Percentiles rank a stretch among this genome's conserved stretches.
phyloP scores from a whole-genome alignment of 1,140 invertebrate species.

The Drosophila mauritiana region DNA sequence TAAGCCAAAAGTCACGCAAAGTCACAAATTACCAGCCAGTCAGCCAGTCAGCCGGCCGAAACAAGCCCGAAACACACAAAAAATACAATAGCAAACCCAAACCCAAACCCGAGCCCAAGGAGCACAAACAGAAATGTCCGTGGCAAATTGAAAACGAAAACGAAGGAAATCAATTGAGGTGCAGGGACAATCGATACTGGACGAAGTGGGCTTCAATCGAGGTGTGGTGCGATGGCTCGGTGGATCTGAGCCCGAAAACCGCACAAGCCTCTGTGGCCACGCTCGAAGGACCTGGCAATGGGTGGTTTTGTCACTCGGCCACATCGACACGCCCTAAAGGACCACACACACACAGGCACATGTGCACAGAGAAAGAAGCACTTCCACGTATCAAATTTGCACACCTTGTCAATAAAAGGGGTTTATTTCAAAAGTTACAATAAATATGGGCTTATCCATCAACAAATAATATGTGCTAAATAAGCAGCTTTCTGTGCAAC shows the following conservation, averaged over 20 bases:
- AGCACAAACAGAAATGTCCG: constrained; percentile 60
- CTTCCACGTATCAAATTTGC: neutral
- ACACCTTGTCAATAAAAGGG: neutral
- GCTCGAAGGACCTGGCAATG: constrained; percentile 46
- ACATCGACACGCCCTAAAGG: constrained; percentile 48
- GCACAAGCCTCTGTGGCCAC: constrained; percentile 55
- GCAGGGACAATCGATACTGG: constrained; percentile 71
- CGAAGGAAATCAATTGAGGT: constrained; percentile 76
- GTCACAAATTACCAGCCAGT: constrained; percentile 57
- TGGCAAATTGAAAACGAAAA: constrained; percentile 75
- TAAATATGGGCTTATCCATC: neutral
- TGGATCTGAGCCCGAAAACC: constrained; percentile 27
- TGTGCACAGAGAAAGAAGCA: constrained; percentile 12
- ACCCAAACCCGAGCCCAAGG: constrained; percentile 17
- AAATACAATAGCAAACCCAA: constrained; percentile 1
- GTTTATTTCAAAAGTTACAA: neutral
- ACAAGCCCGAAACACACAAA: constrained; percentile 16
- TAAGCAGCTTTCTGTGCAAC: neutral
- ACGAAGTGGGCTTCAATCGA: constrained; percentile 11
- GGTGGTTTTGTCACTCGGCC: constrained; percentile 30
- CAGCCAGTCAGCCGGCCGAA: neutral
- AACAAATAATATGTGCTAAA: no score
- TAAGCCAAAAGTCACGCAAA: constrained; percentile 78
- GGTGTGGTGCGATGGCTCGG: constrained; percentile 47
- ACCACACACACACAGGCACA: constrained; percentile 11